Conservation (phyloP, 2,113 vertebrate species). For the Rousettus leschenaultii region DNA sequence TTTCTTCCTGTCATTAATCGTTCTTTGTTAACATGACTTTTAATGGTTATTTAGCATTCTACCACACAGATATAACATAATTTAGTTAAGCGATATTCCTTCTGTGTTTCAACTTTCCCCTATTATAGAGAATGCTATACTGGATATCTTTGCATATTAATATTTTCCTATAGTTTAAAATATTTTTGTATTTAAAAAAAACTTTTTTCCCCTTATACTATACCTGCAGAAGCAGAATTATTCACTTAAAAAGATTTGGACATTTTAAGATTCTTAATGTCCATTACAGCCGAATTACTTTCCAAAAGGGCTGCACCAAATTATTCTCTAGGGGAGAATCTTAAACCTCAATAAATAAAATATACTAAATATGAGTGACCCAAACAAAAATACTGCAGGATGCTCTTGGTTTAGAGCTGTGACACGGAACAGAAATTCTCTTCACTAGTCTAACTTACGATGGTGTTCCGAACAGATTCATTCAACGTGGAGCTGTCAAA, state of each 20-base stretch:
- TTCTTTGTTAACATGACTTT: constrained; percentile 13
- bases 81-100: background rate
- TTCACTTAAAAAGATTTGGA: background rate
- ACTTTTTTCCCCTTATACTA: background rate
- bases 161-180: background rate
- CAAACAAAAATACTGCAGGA: constrained; percentile 31
- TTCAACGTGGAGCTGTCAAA: constrained; percentile 94
- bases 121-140: background rate
- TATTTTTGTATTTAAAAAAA: background rate
- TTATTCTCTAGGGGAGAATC: background rate
- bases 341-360: constrained; percentile 35
- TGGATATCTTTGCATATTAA: background rate
- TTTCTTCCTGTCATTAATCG: constrained; percentile 7
- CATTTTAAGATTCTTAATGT: constrained; percentile 23
- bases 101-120: background rate
- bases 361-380: constrained; percentile 1
- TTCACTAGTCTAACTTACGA: constrained; percentile 83
- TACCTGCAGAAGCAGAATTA: background rate
- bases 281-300: background rate
- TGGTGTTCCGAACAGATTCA: constrained; percentile 94
- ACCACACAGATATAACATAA: background rate
- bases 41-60: background rate
- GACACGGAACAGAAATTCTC: background rate
- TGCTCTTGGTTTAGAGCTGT: background rate
- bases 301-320: background rate